These are phyloP conservation scores for Piezodorus guildinii DNA, from an alignment of 1,140 invertebrate genomes.

Conservation along the genomic window DNA sequence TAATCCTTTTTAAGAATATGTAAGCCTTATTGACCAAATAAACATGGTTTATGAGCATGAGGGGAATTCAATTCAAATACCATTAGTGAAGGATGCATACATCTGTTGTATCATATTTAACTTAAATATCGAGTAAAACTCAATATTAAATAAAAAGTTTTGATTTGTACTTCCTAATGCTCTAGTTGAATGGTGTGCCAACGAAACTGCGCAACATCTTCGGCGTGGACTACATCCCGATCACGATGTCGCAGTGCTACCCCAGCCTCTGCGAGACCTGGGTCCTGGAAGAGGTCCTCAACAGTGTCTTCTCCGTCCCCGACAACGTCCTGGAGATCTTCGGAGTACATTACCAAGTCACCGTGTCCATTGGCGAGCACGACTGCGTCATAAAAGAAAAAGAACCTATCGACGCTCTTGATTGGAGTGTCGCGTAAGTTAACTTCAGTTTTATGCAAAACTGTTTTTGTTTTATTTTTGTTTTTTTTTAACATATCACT, in stretches of 20 bases:
- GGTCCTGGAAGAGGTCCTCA: neutral
- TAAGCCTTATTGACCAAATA: no score
- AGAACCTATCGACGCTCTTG: neutral
- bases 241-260: slow-evolving; percentile 19
- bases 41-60: no score
- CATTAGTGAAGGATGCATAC: no score
- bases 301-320: neutral
- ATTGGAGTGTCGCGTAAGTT: neutral
- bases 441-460: no score
- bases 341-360: neutral
- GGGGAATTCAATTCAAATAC: no score
- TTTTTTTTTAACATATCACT: no score
- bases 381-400: neutral
- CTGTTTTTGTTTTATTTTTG: no score
- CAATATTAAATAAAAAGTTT: no score
- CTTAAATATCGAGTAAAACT: no score
- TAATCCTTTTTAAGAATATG: no score
- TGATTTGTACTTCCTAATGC: neutral
- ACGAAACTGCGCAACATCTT: neutral
- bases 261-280: slow-evolving; percentile 7
- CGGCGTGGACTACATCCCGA: neutral
- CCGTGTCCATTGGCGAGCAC: neutral
- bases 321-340: neutral
- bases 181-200: neutral
- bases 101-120: no score